phyloP scores from a whole-genome alignment of 2,113 vertebrate genomes.

The Protomyctophum bolini region DNA sequence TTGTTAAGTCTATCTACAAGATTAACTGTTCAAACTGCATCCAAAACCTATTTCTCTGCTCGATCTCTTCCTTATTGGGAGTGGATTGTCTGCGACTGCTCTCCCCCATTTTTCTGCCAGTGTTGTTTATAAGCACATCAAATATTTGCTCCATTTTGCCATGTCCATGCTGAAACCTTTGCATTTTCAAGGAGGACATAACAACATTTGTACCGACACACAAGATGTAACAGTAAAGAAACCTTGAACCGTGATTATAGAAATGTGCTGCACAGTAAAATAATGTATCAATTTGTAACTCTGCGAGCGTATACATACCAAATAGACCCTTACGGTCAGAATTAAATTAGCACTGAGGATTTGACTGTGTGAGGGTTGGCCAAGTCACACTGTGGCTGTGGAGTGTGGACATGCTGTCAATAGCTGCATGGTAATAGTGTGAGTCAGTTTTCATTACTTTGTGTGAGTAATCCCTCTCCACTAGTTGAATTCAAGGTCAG shows the following conservation, averaged over 20 bases:
- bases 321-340: too few species aligned
- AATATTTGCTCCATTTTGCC: slow-evolving; percentile 39
- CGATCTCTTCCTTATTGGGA: neutral
- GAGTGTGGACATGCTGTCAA: neutral
- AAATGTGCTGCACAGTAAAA: too few species aligned
- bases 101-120: neutral
- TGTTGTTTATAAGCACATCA: slow-evolving; percentile 45
- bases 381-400: neutral
- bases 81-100: neutral
- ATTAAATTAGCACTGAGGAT: neutral
- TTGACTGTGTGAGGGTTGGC: slow-evolving; percentile 1
- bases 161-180: slow-evolving; percentile 5
- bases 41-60: neutral
- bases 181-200: too few species aligned
- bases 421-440: neutral
- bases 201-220: too few species aligned
- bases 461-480: slow-evolving; percentile 39
- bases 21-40: neutral
- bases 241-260: too few species aligned
- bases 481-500: slow-evolving; percentile 51
- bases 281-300: too few species aligned
- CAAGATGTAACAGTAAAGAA: too few species aligned
- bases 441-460: slow-evolving; percentile 45
- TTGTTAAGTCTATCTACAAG: neutral
- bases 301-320: too few species aligned